Percentiles rank a stretch among this genome's conserved stretches.
These are phyloP conservation scores for Eristalis intricaria DNA, from an alignment of 2,888 invertebrate species.

Conservation along the genomic window DNA sequence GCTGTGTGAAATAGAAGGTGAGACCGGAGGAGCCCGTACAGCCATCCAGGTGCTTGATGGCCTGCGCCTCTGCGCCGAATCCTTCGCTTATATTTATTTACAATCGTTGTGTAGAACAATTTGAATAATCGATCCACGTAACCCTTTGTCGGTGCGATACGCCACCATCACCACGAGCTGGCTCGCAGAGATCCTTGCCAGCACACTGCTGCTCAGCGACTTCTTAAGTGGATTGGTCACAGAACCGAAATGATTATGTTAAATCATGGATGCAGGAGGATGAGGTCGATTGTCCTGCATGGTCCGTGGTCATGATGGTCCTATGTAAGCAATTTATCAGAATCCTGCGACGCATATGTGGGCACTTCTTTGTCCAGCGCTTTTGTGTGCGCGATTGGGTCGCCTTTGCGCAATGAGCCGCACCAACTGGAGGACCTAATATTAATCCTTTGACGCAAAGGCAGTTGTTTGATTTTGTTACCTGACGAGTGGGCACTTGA, in stretches of 20 bases:
- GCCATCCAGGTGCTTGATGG: conserved; percentile 13
- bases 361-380: conserved; percentile 16
- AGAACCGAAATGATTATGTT: conserved; percentile 65
- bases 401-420: conserved; percentile 44
- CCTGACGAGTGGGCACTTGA: conserved; percentile 34
- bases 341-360: conserved; percentile 5
- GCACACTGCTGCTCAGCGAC: conserved; percentile 17
- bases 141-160: conserved; percentile 66
- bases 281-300: conserved; percentile 27
- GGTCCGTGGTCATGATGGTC: conserved; percentile 24
- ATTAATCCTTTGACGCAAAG: conserved; percentile 39
- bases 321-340: conserved; percentile 37
- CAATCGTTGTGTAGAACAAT: conserved; percentile 70
- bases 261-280: conserved; percentile 48
- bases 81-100: conserved; percentile 63
- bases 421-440: conserved; percentile 35
- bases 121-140: conserved; percentile 71
- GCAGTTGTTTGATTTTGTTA: conserved; percentile 40
- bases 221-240: conserved; percentile 68
- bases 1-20: conserved; percentile 72
- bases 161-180: conserved; percentile 3
- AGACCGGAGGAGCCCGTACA: conserved; percentile 42
- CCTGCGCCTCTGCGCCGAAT: conserved; percentile 51
- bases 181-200: not conserved
- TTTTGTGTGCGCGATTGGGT: conserved; percentile 1